Percentiles rank a stretch among this genome's conserved stretches.
Conservation (phyloP, 2,888 invertebrate species). For the Aleiodes alternator region DNA sequence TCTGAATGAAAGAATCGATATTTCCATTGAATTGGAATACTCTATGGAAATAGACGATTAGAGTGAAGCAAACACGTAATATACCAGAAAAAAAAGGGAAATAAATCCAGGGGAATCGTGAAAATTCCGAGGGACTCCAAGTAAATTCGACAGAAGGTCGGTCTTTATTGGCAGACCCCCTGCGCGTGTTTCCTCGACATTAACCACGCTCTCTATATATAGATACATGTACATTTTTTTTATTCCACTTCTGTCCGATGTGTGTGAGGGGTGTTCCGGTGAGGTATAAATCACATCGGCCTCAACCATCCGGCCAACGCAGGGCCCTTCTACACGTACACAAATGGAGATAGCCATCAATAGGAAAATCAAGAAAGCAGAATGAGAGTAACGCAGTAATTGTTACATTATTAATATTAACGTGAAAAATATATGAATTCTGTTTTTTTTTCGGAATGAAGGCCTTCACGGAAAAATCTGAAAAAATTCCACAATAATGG, state of each 20-base stretch:
- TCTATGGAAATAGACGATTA: no score
- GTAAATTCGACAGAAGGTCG: constrained; percentile 50
- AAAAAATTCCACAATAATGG: no score
- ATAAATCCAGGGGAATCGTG: constrained; percentile 2
- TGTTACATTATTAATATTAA: constrained; percentile 23
- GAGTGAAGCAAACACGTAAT: no score
- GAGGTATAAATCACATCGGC: constrained; percentile 71
- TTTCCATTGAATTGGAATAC: no score
- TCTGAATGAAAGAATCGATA: no score
- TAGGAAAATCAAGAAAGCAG: constrained; percentile 60
- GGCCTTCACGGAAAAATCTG: no score
- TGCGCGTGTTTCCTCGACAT: constrained; percentile 58
- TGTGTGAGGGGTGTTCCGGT: constrained; percentile 64
- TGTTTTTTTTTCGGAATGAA: no score
- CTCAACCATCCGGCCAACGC: constrained; percentile 61
- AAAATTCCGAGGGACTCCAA: constrained; percentile 43
- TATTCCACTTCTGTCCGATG: constrained; percentile 50
- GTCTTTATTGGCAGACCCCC: constrained; percentile 9
- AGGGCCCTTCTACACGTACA: background rate
- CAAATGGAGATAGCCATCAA: constrained; percentile 50
- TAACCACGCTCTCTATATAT: constrained; percentile 47
- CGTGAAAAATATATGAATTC: background rate
- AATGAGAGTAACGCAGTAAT: constrained; percentile 7
- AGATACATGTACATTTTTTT: constrained; percentile 52
- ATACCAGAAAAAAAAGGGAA: no score